Evolutionary conservation across 1,140 invertebrate species (phyloP).

Genomic region (Eurosta solidaginis): DNA sequence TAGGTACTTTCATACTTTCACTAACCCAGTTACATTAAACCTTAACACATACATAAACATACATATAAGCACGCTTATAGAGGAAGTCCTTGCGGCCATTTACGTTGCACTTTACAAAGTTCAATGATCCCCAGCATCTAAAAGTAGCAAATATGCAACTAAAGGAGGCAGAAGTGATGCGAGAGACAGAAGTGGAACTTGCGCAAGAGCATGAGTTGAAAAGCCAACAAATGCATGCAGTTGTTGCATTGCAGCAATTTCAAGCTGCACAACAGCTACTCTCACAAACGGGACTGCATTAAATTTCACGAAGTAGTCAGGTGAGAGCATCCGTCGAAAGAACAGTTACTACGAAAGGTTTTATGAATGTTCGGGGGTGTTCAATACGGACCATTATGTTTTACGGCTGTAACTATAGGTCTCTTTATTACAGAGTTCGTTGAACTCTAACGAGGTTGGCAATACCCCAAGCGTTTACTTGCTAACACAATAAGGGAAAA

Average conservation of each 20-base stretch:
- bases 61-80: not conserved
- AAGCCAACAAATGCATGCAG: not conserved
- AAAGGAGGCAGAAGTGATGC: not conserved
- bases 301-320: not conserved
- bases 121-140: not conserved
- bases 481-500: too few relatives aligned
- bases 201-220: not conserved
- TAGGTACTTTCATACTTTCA: not conserved
- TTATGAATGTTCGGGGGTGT: too few relatives aligned
- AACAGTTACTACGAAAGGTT: too few relatives aligned
- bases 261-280: not conserved
- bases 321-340: too few relatives aligned
- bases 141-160: not conserved
- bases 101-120: constrained; percentile 14
- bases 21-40: not conserved
- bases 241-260: not conserved
- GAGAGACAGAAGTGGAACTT: not conserved
- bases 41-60: not conserved
- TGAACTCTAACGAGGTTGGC: not conserved
- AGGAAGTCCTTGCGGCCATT: not conserved
- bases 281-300: not conserved
- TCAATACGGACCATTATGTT: too few relatives aligned
- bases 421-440: not conserved
- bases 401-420: not conserved
- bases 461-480: not conserved